Evolutionary conservation across 30 jellyfish, hydroid and myxozoan species (phyloP), one percentile per base, ranked within the genome.

Genomic region (Cassiopea andromeda): DNA sequence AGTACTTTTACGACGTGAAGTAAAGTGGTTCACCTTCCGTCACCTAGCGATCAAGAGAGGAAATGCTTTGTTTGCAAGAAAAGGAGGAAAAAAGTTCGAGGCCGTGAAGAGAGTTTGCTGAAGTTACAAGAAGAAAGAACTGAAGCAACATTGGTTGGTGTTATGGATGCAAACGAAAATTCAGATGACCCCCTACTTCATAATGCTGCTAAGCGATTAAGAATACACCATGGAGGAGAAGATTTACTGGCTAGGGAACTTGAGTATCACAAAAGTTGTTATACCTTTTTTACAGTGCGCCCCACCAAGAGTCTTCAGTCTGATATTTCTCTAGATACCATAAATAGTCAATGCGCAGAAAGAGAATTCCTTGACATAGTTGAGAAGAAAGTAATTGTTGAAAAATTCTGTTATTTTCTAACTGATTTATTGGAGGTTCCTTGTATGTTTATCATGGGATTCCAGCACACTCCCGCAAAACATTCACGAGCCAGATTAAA

Each of bases 301-400:
- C 90, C 82, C 61, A 81, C 83, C 60, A 79, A 72, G 81, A 76
- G 64, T 81, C 81, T 54, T 67, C 90, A 66, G 82, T 81, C 82
- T 48, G 61, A 81, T n/a, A 67, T 81, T 81, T 45, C 90, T 19
- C 69, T 64, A 81, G 90, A 81, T 81, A 81, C 90, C 71, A 64
- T 81, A 67, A 81, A 81, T 81, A 79, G 90, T 81, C 90, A 81
- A 81, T 81, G 90, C 90, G 90, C 90, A 64, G 90, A 81, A 59
- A 81, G 48, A 81, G 81, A 64, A 44, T 81, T 81, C 61, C 90
- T 81, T 81, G 90, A 81, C 44, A 64, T 81, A 81, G 48, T 81
- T 59, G 90, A 81, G 90, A 81, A 81, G 90, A 81, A 81, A 81
- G 90, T 81, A 48, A 46, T 81, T 61, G 61, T 81, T 81, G 90